These are phyloP conservation scores for Virgularia gustaviana DNA, from an alignment of 92 coral and sea anemone species.

Conservation along the genomic window DNA sequence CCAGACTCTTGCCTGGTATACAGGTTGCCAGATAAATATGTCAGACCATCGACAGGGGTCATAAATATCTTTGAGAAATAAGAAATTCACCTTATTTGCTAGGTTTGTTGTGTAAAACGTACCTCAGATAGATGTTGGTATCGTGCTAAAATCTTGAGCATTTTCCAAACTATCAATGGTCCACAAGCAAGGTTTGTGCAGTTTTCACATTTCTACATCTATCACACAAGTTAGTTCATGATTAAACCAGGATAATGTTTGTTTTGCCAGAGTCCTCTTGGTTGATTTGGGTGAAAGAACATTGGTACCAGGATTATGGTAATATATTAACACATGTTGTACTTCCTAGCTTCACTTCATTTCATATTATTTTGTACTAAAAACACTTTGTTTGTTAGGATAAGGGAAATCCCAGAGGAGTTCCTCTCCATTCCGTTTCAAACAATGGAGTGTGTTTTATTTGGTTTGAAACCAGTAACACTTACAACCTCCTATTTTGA, in stretches of 20 bases:
- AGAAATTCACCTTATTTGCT: background rate
- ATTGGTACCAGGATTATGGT: constrained; percentile 78
- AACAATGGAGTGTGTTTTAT: constrained; percentile 78
- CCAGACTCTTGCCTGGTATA: background rate
- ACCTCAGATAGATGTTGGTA: constrained; percentile 90
- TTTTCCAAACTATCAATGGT: constrained; percentile 77
- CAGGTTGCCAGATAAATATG: background rate
- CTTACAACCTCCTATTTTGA: constrained; percentile 88
- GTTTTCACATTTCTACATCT: background rate
- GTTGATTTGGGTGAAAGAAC: constrained; percentile 93
- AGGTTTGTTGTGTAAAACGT: constrained; percentile 77
- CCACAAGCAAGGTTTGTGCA: constrained; percentile 81
- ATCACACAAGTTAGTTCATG: no score
- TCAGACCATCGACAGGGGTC: background rate
- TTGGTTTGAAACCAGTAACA: constrained; percentile 74
- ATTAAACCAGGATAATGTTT: background rate
- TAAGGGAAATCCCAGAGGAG: constrained; percentile 68
- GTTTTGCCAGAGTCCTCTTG: constrained; percentile 62
- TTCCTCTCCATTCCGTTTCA: constrained; percentile 79
- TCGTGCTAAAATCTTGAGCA: constrained; percentile 77
- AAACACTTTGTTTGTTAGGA: constrained; percentile 36
- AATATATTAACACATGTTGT: no score
- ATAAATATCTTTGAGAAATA: background rate
- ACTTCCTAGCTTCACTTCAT: no score
- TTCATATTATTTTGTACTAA: background rate